These are phyloP conservation scores for Carassius auratus DNA, from an alignment of 2,113 vertebrate species.

Conservation along the genomic window DNA sequence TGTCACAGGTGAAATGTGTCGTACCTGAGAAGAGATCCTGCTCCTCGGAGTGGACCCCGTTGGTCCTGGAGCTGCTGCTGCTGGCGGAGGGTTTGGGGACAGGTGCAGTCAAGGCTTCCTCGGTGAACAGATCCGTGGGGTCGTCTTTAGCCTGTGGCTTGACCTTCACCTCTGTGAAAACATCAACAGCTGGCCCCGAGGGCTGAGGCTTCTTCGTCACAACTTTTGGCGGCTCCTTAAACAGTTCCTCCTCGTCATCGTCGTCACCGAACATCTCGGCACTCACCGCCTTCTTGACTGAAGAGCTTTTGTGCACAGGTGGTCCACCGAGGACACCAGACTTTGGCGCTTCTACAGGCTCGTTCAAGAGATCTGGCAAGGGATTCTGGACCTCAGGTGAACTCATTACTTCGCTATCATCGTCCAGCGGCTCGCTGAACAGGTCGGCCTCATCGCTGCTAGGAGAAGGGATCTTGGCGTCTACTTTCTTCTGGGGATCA, in stretches of 20 bases:
- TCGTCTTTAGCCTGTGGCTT: slow-evolving; percentile 45
- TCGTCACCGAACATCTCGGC: slow-evolving; percentile 45
- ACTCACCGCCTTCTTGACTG: slow-evolving; percentile 25
- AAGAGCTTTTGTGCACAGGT: neutral
- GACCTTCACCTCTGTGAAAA: slow-evolving; percentile 58
- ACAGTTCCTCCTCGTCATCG: slow-evolving; percentile 45
- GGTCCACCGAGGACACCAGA: neutral
- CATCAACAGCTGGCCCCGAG: neutral
- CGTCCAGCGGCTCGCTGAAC: slow-evolving; percentile 67
- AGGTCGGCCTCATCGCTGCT: slow-evolving; percentile 59
- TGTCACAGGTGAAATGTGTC: neutral
- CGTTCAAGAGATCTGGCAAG: slow-evolving; percentile 26
- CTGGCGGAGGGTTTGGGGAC: slow-evolving; percentile 41
- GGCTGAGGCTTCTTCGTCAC: slow-evolving; percentile 32
- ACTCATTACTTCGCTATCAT: slow-evolving; percentile 48
- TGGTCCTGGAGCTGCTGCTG: slow-evolving; percentile 78
- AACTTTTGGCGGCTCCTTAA: slow-evolving; percentile 20
- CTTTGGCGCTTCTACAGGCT: slow-evolving; percentile 9
- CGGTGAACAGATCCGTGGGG: slow-evolving; percentile 66
- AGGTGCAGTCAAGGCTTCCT: slow-evolving; percentile 56
- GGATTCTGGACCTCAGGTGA: slow-evolving; percentile 2
- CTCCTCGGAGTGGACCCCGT: slow-evolving; percentile 83
- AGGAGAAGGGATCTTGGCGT: neutral
- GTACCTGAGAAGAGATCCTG: slow-evolving; percentile 90
- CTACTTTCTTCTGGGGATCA: slow-evolving; percentile 19